Conservation (phyloP, 2,888 invertebrate genomes). For the Melipona beecheii region DNA sequence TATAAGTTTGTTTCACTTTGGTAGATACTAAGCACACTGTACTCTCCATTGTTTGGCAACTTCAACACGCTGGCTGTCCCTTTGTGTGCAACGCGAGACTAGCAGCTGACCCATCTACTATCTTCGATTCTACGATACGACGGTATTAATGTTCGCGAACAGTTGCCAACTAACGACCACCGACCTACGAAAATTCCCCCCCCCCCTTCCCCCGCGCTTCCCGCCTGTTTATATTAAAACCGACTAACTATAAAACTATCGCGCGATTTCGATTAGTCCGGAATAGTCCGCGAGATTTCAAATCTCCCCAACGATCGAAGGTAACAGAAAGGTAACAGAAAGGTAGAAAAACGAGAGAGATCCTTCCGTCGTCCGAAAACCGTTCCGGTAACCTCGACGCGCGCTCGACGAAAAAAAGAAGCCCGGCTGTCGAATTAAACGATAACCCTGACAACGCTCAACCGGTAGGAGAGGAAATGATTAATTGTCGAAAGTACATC, state of each 20-base stretch:
- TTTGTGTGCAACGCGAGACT: constrained; percentile 56
- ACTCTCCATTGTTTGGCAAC: constrained; percentile 54
- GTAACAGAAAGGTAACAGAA: no score
- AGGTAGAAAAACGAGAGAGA: background rate
- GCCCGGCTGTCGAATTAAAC: constrained; percentile 15
- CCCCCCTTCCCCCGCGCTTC: background rate
- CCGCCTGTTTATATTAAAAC: constrained; percentile 8
- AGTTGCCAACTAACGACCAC: constrained; percentile 48
- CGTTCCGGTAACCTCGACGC: background rate
- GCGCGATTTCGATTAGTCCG: background rate
- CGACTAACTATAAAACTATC: no score
- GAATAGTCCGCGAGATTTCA: no score
- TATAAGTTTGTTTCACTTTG: constrained; percentile 60
- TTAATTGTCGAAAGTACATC: constrained; percentile 47
- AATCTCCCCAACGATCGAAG: no score
- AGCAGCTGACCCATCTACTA: constrained; percentile 45
- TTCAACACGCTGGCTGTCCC: constrained; percentile 51
- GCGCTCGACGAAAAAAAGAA: background rate
- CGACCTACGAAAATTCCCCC: constrained; percentile 21
- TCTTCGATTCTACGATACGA: constrained; percentile 55
- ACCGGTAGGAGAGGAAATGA: constrained; percentile 25
- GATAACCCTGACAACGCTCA: background rate
- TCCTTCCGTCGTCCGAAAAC: no score
- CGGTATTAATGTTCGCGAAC: constrained; percentile 52
- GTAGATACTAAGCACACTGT: constrained; percentile 52